Evolutionary conservation across 2,888 invertebrate species (phyloP), one percentile per base, ranked within the genome.

Genomic region (Gonocerus acuteangulatus): DNA sequence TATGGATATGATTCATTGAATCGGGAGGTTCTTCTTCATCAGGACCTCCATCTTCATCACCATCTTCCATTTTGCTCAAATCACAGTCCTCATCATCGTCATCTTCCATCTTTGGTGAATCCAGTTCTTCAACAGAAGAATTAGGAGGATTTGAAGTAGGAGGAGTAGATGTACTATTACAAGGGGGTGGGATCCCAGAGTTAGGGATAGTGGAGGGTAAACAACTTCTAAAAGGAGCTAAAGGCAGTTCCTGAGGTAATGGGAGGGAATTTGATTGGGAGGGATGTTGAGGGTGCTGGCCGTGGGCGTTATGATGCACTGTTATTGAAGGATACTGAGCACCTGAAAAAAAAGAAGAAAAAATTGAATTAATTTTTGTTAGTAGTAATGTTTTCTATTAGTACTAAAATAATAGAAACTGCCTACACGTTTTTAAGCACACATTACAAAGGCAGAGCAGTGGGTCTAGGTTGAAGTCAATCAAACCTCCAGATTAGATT

Each of bases 1-100:
- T 51, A n/a, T 22, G 56, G 15, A 19, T 1, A 23, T 44, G 16
- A 45, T 45, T 16, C 6, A 32, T 44, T n/a, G 22, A 27, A 18
- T 39, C 49, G 13, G 51, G 60, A 27, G 45, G 44, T 32, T 88
- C 88, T 15, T 60, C 48, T 32, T 64, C 61, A 22, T 62, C 62
- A 7, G 18, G 36, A 1, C 56, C 61, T 1, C 54, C 39, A 9
- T 63, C 54, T 11, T 62, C 61, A 9, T 49, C 61, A 2, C 47
- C 58, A 27, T 44, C 59, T 18, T 47, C 62, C 19, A 52, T 57
- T n/a, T 44, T 39, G n/a, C 49, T 18, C 6, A 48, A 48, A 16
- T 64, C 62, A 19, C 59, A 45, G 45, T 61, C 62, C 18, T 48
- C 61, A 44, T 44, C 59, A 36, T 61, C 61, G 39, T 61, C 61